Base-by-base conservation (phyloP, 2,888 invertebrate genomes). In the Drosophila rubida region DNA sequence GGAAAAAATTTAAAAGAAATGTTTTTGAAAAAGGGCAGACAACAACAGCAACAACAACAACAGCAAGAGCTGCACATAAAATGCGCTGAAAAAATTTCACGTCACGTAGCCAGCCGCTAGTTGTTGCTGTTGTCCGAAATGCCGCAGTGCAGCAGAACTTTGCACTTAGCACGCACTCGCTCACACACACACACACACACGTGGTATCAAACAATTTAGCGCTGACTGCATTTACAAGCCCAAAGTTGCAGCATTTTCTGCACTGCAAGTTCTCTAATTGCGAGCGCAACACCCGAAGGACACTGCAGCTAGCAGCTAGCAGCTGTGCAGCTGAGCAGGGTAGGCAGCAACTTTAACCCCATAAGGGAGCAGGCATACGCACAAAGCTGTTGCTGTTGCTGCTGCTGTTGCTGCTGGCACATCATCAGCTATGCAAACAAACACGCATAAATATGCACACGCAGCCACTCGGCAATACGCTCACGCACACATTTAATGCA, bases 381-480 rank as follows among this genome's bases (percentile, higher is more conserved):
- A 69, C 75, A 67, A 74, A 64, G 14, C 46, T 35, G 45, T 35
- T 27, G 58, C 14, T 42, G 32, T 25, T 49, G 45, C 22, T 59
- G 53, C 61, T 68, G 62, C 13, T 68, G 70, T 16, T 73, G 75
- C 59, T 88, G 68, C 73, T 79, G 67, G 87, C 71, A 71, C 79
- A 83, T 82, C 82, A 87, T 88, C 88, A 84, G 89, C 88, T 75
- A 83, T 85, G 87, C 89, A 85, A 79, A 87, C 85, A 88, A 86
- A 86, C 88, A 88, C 89, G 85, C 89, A 89, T 87, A 87, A 89
- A 78, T 84, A 84, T 88, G 89, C 87, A 80, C 80, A 62, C 80
- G 54, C 73, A 63, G 25, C 25, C 75, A 54, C 55, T 71, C 51
- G 16, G 44, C 42, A 74, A 74, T 59, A 46, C 37, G 54, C 69